Percentiles rank a stretch among this genome's conserved stretches.
Evolutionary conservation across 1,140 invertebrate genomes (phyloP).

Genomic region (Anagrus nilaparvatae): DNA sequence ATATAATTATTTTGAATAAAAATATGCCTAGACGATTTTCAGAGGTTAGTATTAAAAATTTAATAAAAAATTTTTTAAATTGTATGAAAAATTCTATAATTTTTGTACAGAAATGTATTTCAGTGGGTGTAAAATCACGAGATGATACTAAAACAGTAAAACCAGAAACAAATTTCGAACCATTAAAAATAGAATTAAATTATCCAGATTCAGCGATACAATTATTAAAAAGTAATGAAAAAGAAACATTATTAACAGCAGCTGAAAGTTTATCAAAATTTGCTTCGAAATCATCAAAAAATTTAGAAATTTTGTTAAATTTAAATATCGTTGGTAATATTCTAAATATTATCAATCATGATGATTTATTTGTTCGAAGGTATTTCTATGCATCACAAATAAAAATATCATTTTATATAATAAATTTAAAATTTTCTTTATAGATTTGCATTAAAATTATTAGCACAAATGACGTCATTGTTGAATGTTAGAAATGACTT

Average conservation of each 20-base stretch:
- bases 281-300: slow-evolving; percentile 22
- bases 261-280: slow-evolving; percentile 28
- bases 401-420: too few relatives aligned
- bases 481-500: slow-evolving; percentile 23
- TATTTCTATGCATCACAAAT: slow-evolving; percentile 10
- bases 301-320: slow-evolving; percentile 28
- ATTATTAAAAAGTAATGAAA: slow-evolving; percentile 28
- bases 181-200: slow-evolving; percentile 22
- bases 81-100: not conserved
- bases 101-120: slow-evolving; percentile 18
- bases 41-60: slow-evolving; percentile 5
- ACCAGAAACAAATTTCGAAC: slow-evolving; percentile 18
- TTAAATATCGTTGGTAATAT: slow-evolving; percentile 24
- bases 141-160: slow-evolving; percentile 16
- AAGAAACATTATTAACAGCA: slow-evolving; percentile 24
- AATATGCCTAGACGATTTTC: slow-evolving; percentile 7
- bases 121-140: slow-evolving; percentile 14
- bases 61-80: slow-evolving; percentile 5
- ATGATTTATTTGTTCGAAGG: slow-evolving; percentile 31
- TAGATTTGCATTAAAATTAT: slow-evolving; percentile 32
- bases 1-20: too few relatives aligned
- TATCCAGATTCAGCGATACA: slow-evolving; percentile 28
- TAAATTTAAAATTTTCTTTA: too few relatives aligned
- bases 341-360: slow-evolving; percentile 25
- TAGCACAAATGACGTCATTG: slow-evolving; percentile 29